Evolutionary conservation across 2,113 vertebrate genomes (phyloP).

Genomic region (Corythaeola cristata): DNA sequence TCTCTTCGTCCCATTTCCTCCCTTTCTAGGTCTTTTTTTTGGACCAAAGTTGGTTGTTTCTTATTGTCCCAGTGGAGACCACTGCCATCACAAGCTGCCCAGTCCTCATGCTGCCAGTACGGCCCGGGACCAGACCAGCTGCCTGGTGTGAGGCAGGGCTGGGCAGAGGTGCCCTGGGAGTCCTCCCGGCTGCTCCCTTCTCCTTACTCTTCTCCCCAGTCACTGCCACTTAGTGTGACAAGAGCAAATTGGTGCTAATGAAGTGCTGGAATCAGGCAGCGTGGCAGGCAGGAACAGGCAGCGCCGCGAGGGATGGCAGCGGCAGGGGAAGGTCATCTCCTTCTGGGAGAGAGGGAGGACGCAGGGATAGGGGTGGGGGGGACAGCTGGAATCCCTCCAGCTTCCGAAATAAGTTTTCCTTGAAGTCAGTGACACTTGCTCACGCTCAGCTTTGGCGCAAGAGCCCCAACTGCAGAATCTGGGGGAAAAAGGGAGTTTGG

Average conservation of each 20-base stretch:
- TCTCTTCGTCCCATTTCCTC: background rate
- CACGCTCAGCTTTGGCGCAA: fast-evolving
- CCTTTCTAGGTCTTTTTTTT: background rate
- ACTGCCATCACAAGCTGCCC: background rate
- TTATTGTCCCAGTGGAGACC: background rate
- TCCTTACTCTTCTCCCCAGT: background rate
- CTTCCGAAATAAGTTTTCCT: background rate
- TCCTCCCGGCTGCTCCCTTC: background rate
- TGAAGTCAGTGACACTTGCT: fast-evolving
- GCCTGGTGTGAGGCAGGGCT: background rate
- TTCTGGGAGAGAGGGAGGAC: background rate
- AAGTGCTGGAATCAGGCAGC: slow-evolving; percentile 42
- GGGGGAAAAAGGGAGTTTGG: background rate
- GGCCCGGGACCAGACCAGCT: fast-evolving
- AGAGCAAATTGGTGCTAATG: slow-evolving; percentile 70
- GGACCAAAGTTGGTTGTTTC: background rate
- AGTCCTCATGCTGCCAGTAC: background rate
- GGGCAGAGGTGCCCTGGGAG: background rate
- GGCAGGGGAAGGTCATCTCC: background rate
- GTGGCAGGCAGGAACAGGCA: background rate
- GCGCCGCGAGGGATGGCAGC: background rate
- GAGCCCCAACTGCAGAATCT: background rate
- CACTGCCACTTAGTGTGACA: slow-evolving; percentile 38
- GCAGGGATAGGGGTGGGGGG: fast-evolving
- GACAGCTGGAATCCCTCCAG: background rate